Conservation (phyloP, 2,797 vertebrate species). For the Tenualosa thibaudeaui region DNA sequence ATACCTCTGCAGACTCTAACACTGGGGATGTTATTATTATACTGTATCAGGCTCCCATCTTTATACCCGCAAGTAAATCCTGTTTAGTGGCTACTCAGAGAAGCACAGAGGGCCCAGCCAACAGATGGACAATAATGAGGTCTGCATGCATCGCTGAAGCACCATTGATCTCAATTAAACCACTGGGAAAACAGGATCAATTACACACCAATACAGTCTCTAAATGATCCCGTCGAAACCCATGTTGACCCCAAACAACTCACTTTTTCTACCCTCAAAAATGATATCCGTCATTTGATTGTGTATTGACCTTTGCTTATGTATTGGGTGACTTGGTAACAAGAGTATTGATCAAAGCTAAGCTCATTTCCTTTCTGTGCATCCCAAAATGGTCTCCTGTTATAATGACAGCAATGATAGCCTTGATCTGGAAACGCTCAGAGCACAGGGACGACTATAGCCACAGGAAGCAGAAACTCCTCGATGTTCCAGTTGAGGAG, state of each 20-base stretch:
- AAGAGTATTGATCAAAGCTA: not conserved
- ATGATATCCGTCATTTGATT: not conserved
- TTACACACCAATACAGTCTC: not conserved
- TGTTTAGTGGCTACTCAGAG: not conserved
- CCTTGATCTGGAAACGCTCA: not conserved
- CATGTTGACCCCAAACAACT: not conserved
- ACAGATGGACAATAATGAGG: conserved; percentile 14
- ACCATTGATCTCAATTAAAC: conserved; percentile 23
- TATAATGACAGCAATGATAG: conserved; percentile 12
- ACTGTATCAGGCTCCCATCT: not conserved
- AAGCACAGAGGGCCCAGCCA: not conserved
- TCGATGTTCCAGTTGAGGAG: not conserved
- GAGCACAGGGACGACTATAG: not conserved
- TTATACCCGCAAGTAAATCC: not conserved
- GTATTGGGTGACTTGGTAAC: not conserved
- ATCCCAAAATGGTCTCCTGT: not conserved
- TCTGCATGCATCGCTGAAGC: not conserved
- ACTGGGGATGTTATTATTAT: not conserved
- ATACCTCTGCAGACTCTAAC: not conserved
- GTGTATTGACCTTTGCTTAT: conserved; percentile 2
- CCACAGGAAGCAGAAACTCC: not conserved
- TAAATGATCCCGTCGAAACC: not conserved
- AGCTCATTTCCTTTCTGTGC: not conserved
- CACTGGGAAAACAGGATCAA: not conserved
- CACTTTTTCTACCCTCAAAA: not conserved